Evolutionary conservation across 1,140 invertebrate species (phyloP), one percentile per base, ranked within the genome.

Genomic region (Aplysia californica): DNA sequence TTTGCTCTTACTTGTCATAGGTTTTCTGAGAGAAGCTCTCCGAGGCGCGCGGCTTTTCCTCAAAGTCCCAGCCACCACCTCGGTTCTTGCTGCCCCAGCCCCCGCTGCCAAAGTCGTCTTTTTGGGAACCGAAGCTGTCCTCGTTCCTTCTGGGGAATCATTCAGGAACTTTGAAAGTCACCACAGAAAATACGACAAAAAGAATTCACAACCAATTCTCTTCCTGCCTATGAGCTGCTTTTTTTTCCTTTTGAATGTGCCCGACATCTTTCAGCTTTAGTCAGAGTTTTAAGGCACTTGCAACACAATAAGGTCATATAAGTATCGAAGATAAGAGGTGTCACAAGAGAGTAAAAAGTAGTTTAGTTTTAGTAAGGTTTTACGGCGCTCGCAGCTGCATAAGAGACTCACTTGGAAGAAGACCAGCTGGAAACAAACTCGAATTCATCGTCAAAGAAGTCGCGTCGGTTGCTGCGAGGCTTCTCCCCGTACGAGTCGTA

Each of bases 391-490:
- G n/a, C n/a, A n/a, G n/a, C n/a, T n/a, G n/a, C n/a, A n/a, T n/a
- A n/a, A n/a, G n/a, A n/a, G n/a, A 38, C 23, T 71, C 44, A 72
- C 70, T 39, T 72, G 3, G 70, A 56, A 59, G 88, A 86, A 36
- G 86, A 80, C 29, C 70, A 67, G 31, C 61, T 69, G 18, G 76
- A 66, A 33, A 80, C 70, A 68, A 89, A 88, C 59, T 92, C 90
- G 84, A 92, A 87, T 61, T 91, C 90, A 71, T 92, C 90, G 31
- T 90, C 90, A 84, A 89, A 88, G 77, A 88, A 89, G 66, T 87
- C 86, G 36, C 79, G 68, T 35, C 78, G 55, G 29, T 78, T 69
- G 15, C 78, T 75, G 20, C 75, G 71, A 66, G 76, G 80, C 75
- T 76, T 80, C 20, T 80, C 78, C 39, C 73, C 68, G 61, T 69